Percentiles rank a stretch among this genome's conserved stretches.
Evolutionary conservation across 1,140 invertebrate genomes (phyloP).

Genomic region (Sycobia sp.): DNA sequence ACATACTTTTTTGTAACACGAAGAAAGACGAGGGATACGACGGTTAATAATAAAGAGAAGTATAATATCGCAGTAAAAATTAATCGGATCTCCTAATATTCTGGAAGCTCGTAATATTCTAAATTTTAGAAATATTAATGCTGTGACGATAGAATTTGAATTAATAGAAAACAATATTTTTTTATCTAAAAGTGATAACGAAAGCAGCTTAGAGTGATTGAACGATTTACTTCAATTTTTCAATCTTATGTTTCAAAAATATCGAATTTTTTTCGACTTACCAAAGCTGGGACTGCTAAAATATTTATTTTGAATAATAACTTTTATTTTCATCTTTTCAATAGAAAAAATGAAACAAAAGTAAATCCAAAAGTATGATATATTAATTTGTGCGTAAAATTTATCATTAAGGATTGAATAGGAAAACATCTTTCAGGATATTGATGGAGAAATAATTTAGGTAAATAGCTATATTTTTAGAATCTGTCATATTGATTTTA

Average conservation of each 20-base stretch:
- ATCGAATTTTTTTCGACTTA: constrained; percentile 9
- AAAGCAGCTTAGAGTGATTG: not conserved
- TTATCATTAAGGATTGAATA: not conserved
- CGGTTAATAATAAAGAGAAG: constrained; percentile 12
- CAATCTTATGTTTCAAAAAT: constrained; percentile 1
- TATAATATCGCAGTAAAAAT: too few relatives aligned
- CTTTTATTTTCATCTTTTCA: not conserved
- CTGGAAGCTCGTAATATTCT: constrained; percentile 23
- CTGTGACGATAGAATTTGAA: constrained; percentile 23
- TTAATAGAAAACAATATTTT: constrained; percentile 27
- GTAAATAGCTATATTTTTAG: not conserved
- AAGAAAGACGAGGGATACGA: not conserved
- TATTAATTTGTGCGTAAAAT: constrained; percentile 1
- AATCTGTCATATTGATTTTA: not conserved
- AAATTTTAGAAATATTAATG: constrained; percentile 29
- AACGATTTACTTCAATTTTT: constrained; percentile 6
- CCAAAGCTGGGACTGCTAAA: constrained; percentile 12
- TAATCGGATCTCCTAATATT: too few relatives aligned
- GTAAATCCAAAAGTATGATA: not conserved
- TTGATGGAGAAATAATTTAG: constrained; percentile 5
- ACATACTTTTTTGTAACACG: not conserved
- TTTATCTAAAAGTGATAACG: constrained; percentile 10
- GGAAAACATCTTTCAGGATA: not conserved
- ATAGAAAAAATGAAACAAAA: not conserved
- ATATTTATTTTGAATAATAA: not conserved